Base-by-base conservation (phyloP, 2,797 vertebrate genomes). In the Chaetophractus vellerosus region DNA sequence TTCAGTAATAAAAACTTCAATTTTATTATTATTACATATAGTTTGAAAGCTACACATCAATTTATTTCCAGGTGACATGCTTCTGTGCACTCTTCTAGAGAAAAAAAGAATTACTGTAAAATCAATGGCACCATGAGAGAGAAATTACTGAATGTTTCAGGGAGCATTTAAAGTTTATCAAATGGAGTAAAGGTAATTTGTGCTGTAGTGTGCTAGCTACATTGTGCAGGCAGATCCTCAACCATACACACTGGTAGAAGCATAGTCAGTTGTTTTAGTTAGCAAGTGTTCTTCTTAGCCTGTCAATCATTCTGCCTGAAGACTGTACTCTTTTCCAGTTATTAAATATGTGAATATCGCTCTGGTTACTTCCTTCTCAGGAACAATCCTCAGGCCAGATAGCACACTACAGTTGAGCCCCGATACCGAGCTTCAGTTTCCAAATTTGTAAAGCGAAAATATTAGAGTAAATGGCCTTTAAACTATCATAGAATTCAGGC, bases 51-150 rank as follows among this genome's bases (percentile, higher is more conserved):
- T 55, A 55, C n/a, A 55, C 45, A 66, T 31, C 16, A 72, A 33
- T 88, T 94, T 89, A 90, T 96, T 90, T 93, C n/a, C 59, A 91
- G 38, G 26, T 88, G 55, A 82, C 18, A 64, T 72, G 90, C 85
- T 81, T 38, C 26, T 87, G 7, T 68, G 75, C 3, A 90, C 48
- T 91, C 76, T 91, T 90, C 36, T 63, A 50, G 24, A 59, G 23
- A 55, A 92, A 84, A 89, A 83, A 93, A 90, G 2, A 79, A 48
- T 66, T 80, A 80, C 80, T 96, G 64, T 6, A 78, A 94, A 93
- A 88, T 93, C 87, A 95, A 81, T 90, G 72, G 11, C 48, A 81
- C 23, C 18, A 10, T 88, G 19, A 76, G 48, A 71, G 38, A 87
- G n/a, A 92, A 75, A 75, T 93, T 75, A 86, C 6, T 82, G 55